Conservation (phyloP, 2,113 vertebrate species). For the Pipra filicauda region DNA sequence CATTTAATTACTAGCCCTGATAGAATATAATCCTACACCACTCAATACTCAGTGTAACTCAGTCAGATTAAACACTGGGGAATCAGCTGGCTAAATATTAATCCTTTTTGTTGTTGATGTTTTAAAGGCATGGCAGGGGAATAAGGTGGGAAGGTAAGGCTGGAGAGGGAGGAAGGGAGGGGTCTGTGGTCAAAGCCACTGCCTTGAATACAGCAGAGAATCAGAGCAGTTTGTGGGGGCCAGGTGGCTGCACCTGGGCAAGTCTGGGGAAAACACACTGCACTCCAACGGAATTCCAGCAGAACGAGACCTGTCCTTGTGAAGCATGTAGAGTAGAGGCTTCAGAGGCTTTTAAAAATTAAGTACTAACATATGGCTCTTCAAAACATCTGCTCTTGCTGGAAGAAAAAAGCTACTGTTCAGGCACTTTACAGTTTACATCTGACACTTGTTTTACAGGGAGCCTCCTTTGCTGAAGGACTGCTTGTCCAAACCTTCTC, state of each 20-base stretch:
- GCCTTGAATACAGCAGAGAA: not conserved
- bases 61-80: not conserved
- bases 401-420: not conserved
- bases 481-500: rapidly evolving
- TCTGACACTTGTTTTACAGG: not conserved
- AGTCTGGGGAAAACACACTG: not conserved
- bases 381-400: not conserved
- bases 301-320: not conserved
- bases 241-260: not conserved
- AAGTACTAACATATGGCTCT: not conserved
- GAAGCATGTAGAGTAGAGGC: not conserved
- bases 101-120: not conserved
- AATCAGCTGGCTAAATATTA: not conserved
- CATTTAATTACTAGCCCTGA: not conserved
- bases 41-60: not conserved
- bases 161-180: not conserved
- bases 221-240: rapidly evolving
- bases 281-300: rapidly evolving
- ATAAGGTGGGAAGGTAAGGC: not conserved
- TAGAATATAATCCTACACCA: not conserved
- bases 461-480: not conserved
- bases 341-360: not conserved
- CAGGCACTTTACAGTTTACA: not conserved
- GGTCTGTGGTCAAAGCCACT: not conserved
- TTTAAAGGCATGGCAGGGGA: not conserved